Evolutionary conservation across 1,140 invertebrate genomes (phyloP), one percentile per base, ranked within the genome.

Genomic region (Aphelenchoides fujianensis): DNA sequence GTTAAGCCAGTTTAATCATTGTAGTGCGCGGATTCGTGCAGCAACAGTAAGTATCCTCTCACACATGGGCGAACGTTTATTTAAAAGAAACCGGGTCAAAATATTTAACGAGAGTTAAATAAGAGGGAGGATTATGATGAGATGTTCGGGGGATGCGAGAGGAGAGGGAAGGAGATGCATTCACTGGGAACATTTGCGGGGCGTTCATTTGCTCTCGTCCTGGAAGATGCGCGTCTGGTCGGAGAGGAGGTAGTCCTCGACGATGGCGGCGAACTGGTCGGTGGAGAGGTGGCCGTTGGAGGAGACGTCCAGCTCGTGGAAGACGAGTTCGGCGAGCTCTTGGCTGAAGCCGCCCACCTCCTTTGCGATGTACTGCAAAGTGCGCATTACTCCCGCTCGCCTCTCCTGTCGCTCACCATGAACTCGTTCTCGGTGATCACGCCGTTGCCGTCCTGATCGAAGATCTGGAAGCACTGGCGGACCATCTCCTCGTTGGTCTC

Each of bases 351-450:
- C 82, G 37, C 82, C 82, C 48, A 83, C 73, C 54, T 83, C 82
- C 70, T 79, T 81, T 3, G 81, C 79, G n/a, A 83, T 77, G 69
- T 84, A 84, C 82, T 82, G 30, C n/a, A 61, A 74, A 76, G 36
- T 48, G 52, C 19, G 19, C n/a, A 54, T 69, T 48, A n/a, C 27
- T 12, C 16, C 31, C 36, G 27, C 54, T 77, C n/a, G n/a, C n/a
- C n/a, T n/a, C n/a, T n/a, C n/a, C n/a, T n/a, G 23, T 37, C n/a
- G 31, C 57, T 62, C 30, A 81, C 78, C 57, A 84, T 82, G 68
- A 84, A 83, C 53, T 83, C 83, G 41, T 80, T 82, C 41, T 81
- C 79, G 12, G 76, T 82, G 27, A 83, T 84, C 32, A 83, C 68
- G 7, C 82, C 82, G 70, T 83, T 83, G 0, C 75, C 30, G 53